Percentiles rank a stretch among this genome's conserved stretches.
Evolutionary conservation across 2,797 vertebrate species (phyloP).

Genomic region (Neosalanx taihuensis): DNA sequence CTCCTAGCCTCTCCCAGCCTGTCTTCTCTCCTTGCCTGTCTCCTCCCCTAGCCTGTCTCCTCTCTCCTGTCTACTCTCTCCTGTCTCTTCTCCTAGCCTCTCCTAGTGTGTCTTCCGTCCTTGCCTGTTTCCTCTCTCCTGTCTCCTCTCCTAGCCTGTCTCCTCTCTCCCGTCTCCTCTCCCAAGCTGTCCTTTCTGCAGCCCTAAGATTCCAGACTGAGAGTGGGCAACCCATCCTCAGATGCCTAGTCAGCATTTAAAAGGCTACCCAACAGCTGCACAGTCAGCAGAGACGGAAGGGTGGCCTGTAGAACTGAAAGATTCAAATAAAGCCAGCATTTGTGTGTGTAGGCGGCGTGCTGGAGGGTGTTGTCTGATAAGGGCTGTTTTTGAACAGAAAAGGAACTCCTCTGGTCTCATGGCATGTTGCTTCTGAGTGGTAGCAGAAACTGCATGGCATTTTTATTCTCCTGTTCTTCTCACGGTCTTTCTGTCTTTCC

Average conservation of each 20-base stretch:
- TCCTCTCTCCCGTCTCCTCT: background rate
- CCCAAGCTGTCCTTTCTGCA: conserved; percentile 29
- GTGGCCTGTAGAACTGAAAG: conserved; percentile 51
- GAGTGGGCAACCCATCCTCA: too few relatives aligned
- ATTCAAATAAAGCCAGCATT: conserved; percentile 47
- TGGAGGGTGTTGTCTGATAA: conserved; percentile 52
- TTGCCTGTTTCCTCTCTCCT: background rate
- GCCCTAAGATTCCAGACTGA: too few relatives aligned
- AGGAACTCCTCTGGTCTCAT: conserved; percentile 17
- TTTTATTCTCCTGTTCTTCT: background rate
- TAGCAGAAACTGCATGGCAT: background rate
- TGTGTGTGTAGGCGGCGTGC: background rate
- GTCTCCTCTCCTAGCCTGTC: background rate
- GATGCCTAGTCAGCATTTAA: background rate
- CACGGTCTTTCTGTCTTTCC: background rate
- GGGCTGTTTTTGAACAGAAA: conserved; percentile 45
- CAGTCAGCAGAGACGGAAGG: conserved; percentile 49
- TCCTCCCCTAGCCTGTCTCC: background rate
- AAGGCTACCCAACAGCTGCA: conserved; percentile 49
- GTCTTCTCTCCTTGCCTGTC: background rate
- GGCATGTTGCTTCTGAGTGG: conserved; percentile 32
- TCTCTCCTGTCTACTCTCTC: background rate
- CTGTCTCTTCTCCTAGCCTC: background rate
- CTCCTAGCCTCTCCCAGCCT: background rate
- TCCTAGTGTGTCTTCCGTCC: background rate